phyloP scores from a whole-genome alignment of 2,113 vertebrate genomes.

The Phylloscopus trochilus region DNA sequence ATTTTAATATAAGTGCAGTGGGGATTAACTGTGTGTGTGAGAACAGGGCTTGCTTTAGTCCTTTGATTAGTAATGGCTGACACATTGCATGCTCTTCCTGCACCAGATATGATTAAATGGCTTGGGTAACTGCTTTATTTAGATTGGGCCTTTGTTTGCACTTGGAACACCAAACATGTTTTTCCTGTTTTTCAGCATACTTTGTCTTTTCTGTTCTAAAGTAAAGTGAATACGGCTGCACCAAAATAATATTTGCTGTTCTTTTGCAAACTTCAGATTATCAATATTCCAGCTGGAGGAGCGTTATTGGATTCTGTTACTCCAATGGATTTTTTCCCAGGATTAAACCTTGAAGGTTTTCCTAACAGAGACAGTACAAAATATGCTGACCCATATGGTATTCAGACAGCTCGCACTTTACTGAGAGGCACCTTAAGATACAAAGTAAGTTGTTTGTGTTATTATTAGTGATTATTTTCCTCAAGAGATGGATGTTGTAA shows the following conservation, averaged over 20 bases:
- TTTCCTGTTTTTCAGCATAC: background rate
- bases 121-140: background rate
- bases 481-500: background rate
- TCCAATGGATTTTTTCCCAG: slow-evolving; percentile 89
- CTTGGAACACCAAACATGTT: background rate
- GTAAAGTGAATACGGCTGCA: background rate
- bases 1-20: background rate
- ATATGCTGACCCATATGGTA: slow-evolving; percentile 86
- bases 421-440: slow-evolving; percentile 93
- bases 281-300: slow-evolving; percentile 81
- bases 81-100: background rate
- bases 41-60: background rate
- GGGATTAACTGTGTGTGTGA: background rate
- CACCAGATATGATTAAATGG: background rate
- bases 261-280: slow-evolving; percentile 61
- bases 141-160: background rate
- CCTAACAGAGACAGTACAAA: slow-evolving; percentile 95
- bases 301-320: slow-evolving; percentile 81
- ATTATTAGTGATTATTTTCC: background rate
- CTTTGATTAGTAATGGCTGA: background rate
- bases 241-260: background rate
- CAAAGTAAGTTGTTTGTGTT: slow-evolving; percentile 72
- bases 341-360: slow-evolving; percentile 92
- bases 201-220: background rate
- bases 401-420: slow-evolving; percentile 87